Evolutionary conservation across 2,888 invertebrate species (phyloP), one percentile per base, ranked within the genome.

Genomic region (Synergus gifuensis): DNA sequence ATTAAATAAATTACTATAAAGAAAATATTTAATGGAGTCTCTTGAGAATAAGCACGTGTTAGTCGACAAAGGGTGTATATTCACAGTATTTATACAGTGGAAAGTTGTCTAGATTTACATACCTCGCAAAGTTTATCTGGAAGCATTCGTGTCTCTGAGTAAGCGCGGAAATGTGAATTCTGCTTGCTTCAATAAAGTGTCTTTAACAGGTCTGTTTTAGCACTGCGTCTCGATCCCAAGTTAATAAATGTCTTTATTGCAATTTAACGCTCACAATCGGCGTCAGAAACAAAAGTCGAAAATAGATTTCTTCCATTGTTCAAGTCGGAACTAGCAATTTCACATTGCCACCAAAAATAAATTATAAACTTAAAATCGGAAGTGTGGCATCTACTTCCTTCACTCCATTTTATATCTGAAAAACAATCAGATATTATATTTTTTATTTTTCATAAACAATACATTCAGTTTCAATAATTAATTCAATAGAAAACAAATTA

Each of bases 231-330:
- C 78, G 69, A 79, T 81, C 3, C 66, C 81, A 76, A 82, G 77
- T 83, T 82, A 81, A 84, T 83, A 79, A 84, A 84, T 82, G 80
- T 73, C 80, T 83, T 83, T 81, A 84, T 83, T 76, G 79, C 78
- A 77, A 81, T 84, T 85, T 79, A 83, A 84, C 80, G 77, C 77
- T 78, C 80, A 78, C 76, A 77, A 81, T 78, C 62, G 76, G 44
- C 76, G 69, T 78, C 67, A 49, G 28, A 58, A 79, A 81, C 81
- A 81, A 62, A 76, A 46, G 81, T 83, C 81, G 78, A 76, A 83
- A 84, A 83, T 83, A 81, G 83, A 85, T 83, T 85, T 84, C 78
- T 78, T 82, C 81, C 82, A 83, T 85, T 78, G 78, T 64, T 78
- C 81, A 63, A 40, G 67, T 64, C 76, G 77, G 63, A 76, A 82